These are phyloP conservation scores for Botrylloides violaceus DNA, from an alignment of 23 tunicate genomes.

Conservation along the genomic window DNA sequence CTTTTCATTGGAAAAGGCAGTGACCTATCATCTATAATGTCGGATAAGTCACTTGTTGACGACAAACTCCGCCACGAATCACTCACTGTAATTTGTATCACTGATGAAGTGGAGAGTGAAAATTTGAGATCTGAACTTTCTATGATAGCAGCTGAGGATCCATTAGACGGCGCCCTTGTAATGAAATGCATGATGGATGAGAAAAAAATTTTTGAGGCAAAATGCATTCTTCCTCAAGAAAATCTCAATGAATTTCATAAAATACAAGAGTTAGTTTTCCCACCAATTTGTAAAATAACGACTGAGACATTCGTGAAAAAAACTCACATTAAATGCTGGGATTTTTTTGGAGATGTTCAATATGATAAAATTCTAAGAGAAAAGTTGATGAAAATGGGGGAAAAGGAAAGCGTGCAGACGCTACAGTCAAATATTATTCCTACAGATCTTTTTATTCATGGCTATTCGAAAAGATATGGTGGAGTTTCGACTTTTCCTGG, in stretches of 20 bases:
- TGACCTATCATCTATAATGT: neutral
- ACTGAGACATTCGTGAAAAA: neutral
- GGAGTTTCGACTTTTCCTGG: constrained; percentile 48
- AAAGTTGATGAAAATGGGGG: neutral
- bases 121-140: neutral
- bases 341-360: neutral
- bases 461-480: constrained; percentile 49
- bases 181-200: neutral
- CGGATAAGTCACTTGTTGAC: neutral
- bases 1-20: neutral
- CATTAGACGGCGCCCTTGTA: neutral
- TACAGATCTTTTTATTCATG: constrained; percentile 34
- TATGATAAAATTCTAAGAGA: neutral
- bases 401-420: constrained; percentile 3
- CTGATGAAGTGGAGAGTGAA: neutral
- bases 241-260: neutral
- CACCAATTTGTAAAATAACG: neutral
- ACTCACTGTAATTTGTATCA: neutral
- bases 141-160: neutral
- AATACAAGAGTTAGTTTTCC: neutral
- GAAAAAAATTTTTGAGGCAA: neutral
- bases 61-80: neutral
- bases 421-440: constrained; percentile 40
- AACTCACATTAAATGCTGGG: neutral
- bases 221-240: neutral